A percentile compares a stretch with the other conserved stretches of the same genome.
These are phyloP conservation scores for Malurus elegans DNA, from an alignment of 2,113 vertebrate genomes.

Conservation along the genomic window DNA sequence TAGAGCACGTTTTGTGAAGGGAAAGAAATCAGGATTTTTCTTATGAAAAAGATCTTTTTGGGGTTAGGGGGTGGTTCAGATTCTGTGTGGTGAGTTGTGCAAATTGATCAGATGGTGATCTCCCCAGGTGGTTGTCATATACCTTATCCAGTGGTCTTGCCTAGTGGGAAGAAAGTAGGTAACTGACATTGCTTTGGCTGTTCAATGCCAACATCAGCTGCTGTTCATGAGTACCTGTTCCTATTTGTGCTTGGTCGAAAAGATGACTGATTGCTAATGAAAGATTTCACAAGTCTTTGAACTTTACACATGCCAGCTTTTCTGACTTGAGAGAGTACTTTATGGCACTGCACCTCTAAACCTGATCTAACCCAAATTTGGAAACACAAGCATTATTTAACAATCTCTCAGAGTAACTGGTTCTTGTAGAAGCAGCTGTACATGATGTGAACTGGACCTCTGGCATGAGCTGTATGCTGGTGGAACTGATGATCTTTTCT, in stretches of 20 bases:
- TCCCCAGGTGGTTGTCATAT: background rate
- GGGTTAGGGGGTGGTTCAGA: background rate
- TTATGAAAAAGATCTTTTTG: background rate
- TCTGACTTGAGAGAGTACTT: background rate
- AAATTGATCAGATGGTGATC: background rate
- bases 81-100: background rate
- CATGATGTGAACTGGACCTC: background rate
- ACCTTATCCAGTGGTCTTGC: background rate
- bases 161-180: background rate
- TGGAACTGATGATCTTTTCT: background rate
- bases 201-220: background rate
- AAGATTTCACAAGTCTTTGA: background rate
- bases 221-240: background rate
- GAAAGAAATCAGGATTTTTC: background rate
- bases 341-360: background rate
- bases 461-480: background rate
- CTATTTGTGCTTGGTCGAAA: background rate
- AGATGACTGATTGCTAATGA: background rate
- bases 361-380: background rate
- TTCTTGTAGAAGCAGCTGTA: background rate
- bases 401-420: background rate
- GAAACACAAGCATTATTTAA: background rate
- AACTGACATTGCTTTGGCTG: background rate
- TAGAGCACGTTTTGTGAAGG: background rate
- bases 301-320: background rate